phyloP scores from a whole-genome alignment of 2,113 vertebrate species.

The Cavia aperea region DNA sequence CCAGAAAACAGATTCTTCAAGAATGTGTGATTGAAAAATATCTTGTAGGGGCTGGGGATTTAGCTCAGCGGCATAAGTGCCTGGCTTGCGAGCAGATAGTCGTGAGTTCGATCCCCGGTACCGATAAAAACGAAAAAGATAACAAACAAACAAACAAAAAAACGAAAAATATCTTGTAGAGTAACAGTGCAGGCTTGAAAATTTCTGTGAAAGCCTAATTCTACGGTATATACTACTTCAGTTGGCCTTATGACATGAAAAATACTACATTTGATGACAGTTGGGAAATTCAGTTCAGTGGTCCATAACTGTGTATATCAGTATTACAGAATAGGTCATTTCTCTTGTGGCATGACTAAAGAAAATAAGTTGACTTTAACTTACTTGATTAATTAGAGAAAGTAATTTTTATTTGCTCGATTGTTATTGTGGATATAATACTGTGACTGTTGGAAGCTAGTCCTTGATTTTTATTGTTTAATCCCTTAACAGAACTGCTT shows the following conservation, averaged over 20 bases:
- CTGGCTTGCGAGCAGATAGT: too few species aligned
- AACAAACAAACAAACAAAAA: too few species aligned
- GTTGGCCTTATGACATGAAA: not conserved
- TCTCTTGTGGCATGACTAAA: conserved; percentile 20
- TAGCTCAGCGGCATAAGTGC: too few species aligned
- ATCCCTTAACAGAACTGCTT: conserved; percentile 6
- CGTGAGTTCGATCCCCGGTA: too few species aligned
- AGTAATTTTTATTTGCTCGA: conserved; percentile 13
- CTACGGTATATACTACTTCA: not conserved
- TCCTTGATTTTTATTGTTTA: not conserved
- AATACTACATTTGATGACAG: not conserved
- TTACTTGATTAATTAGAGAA: conserved; percentile 34
- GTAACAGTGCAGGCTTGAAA: conserved; percentile 21
- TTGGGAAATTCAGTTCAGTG: conserved; percentile 37
- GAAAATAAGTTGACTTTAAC: conserved; percentile 28
- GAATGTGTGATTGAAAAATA: not conserved
- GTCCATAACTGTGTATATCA: conserved; percentile 1
- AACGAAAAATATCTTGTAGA: not conserved
- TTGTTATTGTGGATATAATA: not conserved
- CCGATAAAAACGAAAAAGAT: too few species aligned
- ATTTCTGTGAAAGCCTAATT: not conserved
- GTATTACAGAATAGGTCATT: conserved; percentile 20
- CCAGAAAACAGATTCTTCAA: conserved; percentile 4
- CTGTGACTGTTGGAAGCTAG: conserved; percentile 6
- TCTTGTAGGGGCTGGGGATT: not conserved